These are phyloP conservation scores for Tiaroga cobitis DNA, from an alignment of 2,797 vertebrate species.

Conservation along the genomic window DNA sequence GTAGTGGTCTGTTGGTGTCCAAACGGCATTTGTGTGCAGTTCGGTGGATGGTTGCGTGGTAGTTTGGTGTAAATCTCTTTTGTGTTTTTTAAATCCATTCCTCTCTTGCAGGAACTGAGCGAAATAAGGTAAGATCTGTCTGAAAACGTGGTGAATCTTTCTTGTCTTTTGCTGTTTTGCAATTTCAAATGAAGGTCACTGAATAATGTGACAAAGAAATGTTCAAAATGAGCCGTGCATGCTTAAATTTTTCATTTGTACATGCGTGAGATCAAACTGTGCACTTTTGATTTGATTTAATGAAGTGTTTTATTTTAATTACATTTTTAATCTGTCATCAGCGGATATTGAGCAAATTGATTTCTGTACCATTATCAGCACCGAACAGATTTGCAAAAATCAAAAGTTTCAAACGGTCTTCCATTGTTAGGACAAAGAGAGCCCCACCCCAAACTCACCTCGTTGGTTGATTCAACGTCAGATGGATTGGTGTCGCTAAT, in stretches of 20 bases:
- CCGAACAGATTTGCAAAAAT: background rate
- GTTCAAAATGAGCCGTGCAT: background rate
- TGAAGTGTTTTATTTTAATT: background rate
- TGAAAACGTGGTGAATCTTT: constrained; percentile 40
- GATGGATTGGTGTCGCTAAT: background rate
- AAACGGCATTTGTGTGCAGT: constrained; percentile 26
- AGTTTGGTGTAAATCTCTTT: constrained; percentile 50
- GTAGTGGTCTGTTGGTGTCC: constrained; percentile 53
- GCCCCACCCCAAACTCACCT: background rate
- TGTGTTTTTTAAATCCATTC: constrained; percentile 65
- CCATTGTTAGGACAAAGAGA: background rate
- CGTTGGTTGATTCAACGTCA: background rate
- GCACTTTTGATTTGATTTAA: constrained; percentile 8
- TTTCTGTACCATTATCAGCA: background rate
- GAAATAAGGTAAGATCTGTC: constrained; percentile 78
- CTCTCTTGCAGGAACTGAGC: constrained; percentile 76
- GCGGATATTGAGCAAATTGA: background rate
- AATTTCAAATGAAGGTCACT: background rate
- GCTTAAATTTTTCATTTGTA: background rate
- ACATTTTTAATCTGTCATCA: background rate
- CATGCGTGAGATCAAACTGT: background rate
- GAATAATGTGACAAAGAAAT: background rate
- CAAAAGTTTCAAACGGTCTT: background rate
- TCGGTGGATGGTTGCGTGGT: constrained; percentile 33
- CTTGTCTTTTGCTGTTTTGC: constrained; percentile 9